Conservation (phyloP, 2,113 vertebrate genomes). For the Brachypteracias leptosomus region DNA sequence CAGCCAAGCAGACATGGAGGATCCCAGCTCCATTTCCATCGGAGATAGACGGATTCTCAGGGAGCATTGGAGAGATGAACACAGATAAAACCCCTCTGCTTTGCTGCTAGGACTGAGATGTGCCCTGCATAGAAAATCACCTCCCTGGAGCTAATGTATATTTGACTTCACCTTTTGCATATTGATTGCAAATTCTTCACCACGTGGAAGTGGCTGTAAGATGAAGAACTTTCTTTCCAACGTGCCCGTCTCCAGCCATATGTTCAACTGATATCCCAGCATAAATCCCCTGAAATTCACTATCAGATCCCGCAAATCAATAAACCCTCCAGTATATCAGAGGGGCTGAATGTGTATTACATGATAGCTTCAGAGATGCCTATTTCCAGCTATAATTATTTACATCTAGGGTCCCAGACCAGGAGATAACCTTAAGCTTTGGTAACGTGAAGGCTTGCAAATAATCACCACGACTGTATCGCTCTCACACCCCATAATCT, state of each 20-base stretch:
- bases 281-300: constrained; percentile 31
- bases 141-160: not conserved
- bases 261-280: not conserved
- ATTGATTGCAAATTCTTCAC: constrained; percentile 9
- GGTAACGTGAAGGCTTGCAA: constrained; percentile 54
- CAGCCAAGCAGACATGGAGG: not conserved
- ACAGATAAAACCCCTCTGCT: not conserved
- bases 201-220: not conserved
- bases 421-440: constrained; percentile 48
- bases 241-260: constrained; percentile 22
- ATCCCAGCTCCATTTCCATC: not conserved
- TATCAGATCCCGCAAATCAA: not conserved
- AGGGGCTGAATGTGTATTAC: not conserved
- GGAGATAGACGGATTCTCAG: not conserved
- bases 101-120: not conserved
- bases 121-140: not conserved
- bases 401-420: constrained; percentile 9
- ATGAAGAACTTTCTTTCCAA: constrained; percentile 12
- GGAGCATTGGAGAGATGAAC: not conserved
- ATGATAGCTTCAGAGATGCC: not conserved
- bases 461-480: constrained; percentile 54
- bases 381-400: constrained; percentile 30
- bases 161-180: constrained; percentile 46
- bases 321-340: not conserved
- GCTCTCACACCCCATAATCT: constrained; percentile 56